Conservation (phyloP, 1,140 invertebrate species). For the Magallana ariakensis region DNA sequence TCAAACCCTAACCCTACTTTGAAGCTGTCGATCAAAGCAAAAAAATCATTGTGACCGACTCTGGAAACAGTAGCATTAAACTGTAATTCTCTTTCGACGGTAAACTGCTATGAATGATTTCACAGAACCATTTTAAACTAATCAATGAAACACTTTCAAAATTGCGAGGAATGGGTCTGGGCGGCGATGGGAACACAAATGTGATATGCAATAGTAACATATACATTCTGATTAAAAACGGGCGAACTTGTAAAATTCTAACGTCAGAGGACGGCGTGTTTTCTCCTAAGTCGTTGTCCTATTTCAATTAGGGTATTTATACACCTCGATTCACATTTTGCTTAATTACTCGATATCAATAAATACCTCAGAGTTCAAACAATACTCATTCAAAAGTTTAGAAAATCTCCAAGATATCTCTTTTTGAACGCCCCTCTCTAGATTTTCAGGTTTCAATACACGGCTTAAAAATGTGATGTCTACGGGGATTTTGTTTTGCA, state of each 20-base stretch:
- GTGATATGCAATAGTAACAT: constrained; percentile 74
- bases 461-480: too few relatives aligned
- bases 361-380: too few relatives aligned
- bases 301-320: constrained; percentile 66
- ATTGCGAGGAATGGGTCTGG: constrained; percentile 74
- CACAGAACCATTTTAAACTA: constrained; percentile 68
- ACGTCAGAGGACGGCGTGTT: constrained; percentile 72
- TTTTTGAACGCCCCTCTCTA: too few relatives aligned
- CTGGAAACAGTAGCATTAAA: constrained; percentile 76
- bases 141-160: constrained; percentile 65
- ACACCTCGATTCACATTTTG: too few relatives aligned
- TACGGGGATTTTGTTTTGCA: too few relatives aligned
- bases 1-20: too few relatives aligned
- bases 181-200: constrained; percentile 72
- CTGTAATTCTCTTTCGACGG: constrained; percentile 77
- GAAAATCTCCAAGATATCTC: too few relatives aligned
- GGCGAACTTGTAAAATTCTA: constrained; percentile 74
- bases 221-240: constrained; percentile 75
- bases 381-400: too few relatives aligned
- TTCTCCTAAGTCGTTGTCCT: constrained; percentile 72
- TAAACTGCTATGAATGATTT: constrained; percentile 68
- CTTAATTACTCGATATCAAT: too few relatives aligned
- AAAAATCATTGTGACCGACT: constrained; percentile 76
- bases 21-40: constrained; percentile 74
- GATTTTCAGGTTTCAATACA: too few relatives aligned